Base-by-base conservation (phyloP, 2,888 invertebrate species). In the Diachrysia chrysitis region DNA sequence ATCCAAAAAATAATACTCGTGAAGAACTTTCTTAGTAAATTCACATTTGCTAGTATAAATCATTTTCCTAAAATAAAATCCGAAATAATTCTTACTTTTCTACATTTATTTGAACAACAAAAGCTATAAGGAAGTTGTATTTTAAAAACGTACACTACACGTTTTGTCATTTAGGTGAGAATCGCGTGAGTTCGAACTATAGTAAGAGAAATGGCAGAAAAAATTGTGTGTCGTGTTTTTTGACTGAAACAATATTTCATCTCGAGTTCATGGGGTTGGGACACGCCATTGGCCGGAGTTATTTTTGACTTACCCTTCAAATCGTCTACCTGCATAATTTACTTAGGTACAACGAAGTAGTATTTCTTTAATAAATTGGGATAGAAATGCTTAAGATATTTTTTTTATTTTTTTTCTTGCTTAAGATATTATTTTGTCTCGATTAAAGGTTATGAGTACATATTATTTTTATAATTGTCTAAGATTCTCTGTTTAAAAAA, bases 181-280 rank as follows among this genome's bases (percentile, higher is more conserved):
- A 84, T 85, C 79, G 86, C 85, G 87, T 87, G 87, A 86, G 85
- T 71, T 79, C 66, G 58, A 69, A 80, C 83, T 58, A 78, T 85
- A 85, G 85, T 82, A 79, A 71, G 81, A 78, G 78, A 70, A 79
- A 79, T 65, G 63, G 71, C 78, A 75, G 82, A 80, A 87, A 86
- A 84, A 83, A 77, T 71, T 83, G 80, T 86, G 82, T 87, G 88
- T 88, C 88, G 85, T 87, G 85, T 88, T 88, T 87, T 89, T 85
- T 82, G 81, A 65, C 80, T 86, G 83, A 85, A 87, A 87, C 91
- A 86, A 91, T 91, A 91, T 91, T 91, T 91, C 87, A 92, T 92
- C 91, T 90, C 87, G 78, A 79, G 81, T 81, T 87, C 84, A 91
- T 86, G 86, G 85, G 80, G 69, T 69, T 63, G 66, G 64, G 75